Percentiles rank a stretch among this genome's conserved stretches.
phyloP scores from a whole-genome alignment of 2,888 invertebrate genomes.

The Lacanobia wlatinum region DNA sequence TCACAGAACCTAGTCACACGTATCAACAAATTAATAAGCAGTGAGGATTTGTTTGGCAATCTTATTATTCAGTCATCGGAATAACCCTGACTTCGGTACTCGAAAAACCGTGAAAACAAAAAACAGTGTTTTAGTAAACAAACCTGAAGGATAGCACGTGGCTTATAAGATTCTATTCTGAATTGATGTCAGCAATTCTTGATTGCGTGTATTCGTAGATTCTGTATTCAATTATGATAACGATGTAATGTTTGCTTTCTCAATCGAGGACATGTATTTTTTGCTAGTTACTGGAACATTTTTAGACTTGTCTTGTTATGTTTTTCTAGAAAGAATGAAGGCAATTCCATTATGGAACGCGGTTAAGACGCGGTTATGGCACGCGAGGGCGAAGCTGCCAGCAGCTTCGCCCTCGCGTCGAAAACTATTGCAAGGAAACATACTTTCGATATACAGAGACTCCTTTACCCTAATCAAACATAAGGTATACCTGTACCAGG shows the following conservation, averaged over 20 bases:
- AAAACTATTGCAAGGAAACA: too few species aligned
- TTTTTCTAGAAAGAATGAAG: background rate
- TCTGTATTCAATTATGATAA: slow-evolving; percentile 22
- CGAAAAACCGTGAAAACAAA: slow-evolving; percentile 7
- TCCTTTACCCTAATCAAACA: too few species aligned
- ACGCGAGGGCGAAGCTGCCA: too few species aligned
- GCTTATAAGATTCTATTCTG: background rate
- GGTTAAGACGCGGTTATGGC: too few species aligned
- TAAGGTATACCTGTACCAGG: too few species aligned
- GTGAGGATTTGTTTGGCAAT: background rate
- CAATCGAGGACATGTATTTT: background rate
- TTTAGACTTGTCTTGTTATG: background rate
- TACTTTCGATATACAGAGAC: too few species aligned
- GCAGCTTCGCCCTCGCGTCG: too few species aligned
- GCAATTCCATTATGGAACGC: background rate
- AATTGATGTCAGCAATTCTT: background rate
- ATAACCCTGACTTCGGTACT: background rate
- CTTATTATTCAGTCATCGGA: background rate
- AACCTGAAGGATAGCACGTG: slow-evolving; percentile 5
- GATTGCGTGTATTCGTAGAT: slow-evolving; percentile 7
- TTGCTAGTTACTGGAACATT: background rate
- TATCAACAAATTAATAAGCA: slow-evolving; percentile 3
- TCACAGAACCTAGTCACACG: too few species aligned
- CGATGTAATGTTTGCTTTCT: slow-evolving; percentile 3
- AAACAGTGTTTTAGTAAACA: slow-evolving; percentile 11